Percentiles rank a stretch among this genome's conserved stretches.
Evolutionary conservation across 2,888 invertebrate species (phyloP).

Genomic region (Troilus luridus): DNA sequence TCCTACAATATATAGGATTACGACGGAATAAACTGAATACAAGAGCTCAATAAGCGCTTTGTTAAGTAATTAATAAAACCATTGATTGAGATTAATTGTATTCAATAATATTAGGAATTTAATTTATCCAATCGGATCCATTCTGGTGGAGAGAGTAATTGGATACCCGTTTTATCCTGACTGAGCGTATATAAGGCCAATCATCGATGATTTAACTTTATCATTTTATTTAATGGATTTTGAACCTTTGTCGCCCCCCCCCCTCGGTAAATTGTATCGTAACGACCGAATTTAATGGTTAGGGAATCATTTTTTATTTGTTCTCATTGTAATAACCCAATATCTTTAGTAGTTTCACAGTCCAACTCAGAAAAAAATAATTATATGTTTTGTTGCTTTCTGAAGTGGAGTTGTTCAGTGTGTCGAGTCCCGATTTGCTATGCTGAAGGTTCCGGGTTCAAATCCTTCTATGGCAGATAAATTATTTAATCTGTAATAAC

Average conservation of each 20-base stretch:
- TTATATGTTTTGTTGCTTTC: too few relatives aligned
- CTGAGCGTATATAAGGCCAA: neutral
- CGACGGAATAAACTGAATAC: neutral
- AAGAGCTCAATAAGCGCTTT: neutral
- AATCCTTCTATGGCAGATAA: too few relatives aligned
- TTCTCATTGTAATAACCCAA: neutral
- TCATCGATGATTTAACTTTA: neutral
- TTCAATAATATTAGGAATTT: neutral
- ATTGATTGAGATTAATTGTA: neutral
- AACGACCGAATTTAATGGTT: too few relatives aligned
- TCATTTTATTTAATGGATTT: neutral
- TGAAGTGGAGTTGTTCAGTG: too few relatives aligned
- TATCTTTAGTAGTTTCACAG: too few relatives aligned
- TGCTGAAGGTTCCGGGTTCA: too few relatives aligned
- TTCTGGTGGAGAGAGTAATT: neutral
- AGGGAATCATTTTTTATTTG: too few relatives aligned
- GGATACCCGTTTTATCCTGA: neutral
- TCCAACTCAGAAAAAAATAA: too few relatives aligned
- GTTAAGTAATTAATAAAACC: neutral
- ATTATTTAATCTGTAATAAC: too few relatives aligned
- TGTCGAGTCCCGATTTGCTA: too few relatives aligned
- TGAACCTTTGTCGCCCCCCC: neutral
- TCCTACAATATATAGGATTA: neutral
- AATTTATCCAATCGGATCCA: neutral
- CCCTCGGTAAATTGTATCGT: neutral